Conservation (phyloP, 2,888 invertebrate species). For the Operophtera brumata region DNA sequence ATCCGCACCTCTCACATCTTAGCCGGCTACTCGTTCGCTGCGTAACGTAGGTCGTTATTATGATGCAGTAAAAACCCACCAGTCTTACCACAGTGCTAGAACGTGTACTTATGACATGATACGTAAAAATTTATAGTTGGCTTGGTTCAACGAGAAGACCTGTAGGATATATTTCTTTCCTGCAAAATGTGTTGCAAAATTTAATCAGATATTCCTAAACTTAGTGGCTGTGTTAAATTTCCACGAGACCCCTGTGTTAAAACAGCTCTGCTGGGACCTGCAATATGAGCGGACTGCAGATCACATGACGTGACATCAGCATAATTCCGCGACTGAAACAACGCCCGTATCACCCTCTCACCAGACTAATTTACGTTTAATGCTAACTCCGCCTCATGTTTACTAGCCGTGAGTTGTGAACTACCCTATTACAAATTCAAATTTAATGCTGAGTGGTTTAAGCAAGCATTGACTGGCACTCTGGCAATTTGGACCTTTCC, state of each 20-base stretch:
- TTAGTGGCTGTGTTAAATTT: too few relatives aligned
- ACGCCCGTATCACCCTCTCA: conserved; percentile 21
- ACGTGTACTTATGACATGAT: too few relatives aligned
- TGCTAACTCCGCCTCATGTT: conserved; percentile 26
- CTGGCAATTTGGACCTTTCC: conserved; percentile 1
- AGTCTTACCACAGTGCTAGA: too few relatives aligned
- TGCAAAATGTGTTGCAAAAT: not conserved
- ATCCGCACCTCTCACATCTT: too few relatives aligned
- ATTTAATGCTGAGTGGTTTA: conserved; percentile 26
- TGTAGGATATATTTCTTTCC: too few relatives aligned
- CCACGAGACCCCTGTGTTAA: too few relatives aligned
- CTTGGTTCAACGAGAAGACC: too few relatives aligned
- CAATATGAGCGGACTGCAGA: not conserved
- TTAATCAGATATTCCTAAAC: not conserved
- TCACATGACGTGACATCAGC: not conserved
- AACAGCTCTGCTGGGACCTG: not conserved
- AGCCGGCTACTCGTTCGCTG: too few relatives aligned
- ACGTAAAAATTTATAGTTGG: too few relatives aligned
- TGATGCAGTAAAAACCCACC: too few relatives aligned
- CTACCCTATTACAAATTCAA: conserved; percentile 33
- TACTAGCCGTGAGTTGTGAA: conserved; percentile 26
- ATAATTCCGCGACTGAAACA: conserved; percentile 10
- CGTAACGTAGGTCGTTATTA: too few relatives aligned
- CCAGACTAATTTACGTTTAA: conserved; percentile 32
- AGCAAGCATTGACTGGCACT: conserved; percentile 9